Conservation (phyloP, 2,113 vertebrate species). For the Leptocoma aspasia region DNA sequence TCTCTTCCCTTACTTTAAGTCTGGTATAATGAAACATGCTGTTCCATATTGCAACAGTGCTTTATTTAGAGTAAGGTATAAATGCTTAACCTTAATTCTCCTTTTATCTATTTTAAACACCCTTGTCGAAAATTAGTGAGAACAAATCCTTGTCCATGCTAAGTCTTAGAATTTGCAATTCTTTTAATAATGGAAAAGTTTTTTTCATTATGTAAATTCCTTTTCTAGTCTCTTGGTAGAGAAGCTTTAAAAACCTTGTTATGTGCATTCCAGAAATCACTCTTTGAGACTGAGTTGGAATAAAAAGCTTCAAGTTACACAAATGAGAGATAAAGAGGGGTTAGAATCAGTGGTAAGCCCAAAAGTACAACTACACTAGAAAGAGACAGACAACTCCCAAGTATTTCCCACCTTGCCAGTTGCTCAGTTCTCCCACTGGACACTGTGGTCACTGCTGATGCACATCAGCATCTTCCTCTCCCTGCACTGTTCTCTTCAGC, state of each 20-base stretch:
- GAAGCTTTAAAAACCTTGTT: not conserved
- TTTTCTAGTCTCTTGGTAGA: not conserved
- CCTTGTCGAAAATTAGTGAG: not conserved
- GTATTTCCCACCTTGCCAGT: not conserved
- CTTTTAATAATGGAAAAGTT: not conserved
- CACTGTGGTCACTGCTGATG: not conserved
- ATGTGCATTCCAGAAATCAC: not conserved
- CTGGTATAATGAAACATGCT: not conserved
- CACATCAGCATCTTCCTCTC: not conserved
- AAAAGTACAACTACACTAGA: not conserved
- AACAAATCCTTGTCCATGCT: not conserved
- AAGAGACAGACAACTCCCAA: not conserved
- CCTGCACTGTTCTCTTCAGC: fast-evolving
- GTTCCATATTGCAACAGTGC: not conserved
- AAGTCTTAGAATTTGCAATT: not conserved
- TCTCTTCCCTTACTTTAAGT: not conserved
- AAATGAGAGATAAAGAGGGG: not conserved
- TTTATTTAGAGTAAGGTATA: not conserved
- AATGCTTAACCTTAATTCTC: not conserved
- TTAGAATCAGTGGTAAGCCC: not conserved
- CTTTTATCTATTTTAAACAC: not conserved
- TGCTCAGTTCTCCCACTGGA: not conserved
- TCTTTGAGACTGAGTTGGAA: not conserved
- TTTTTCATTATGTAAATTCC: not conserved
- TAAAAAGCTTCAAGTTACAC: not conserved